Base-by-base conservation (phyloP, 2,113 vertebrate species). In the Ivindomyrus marchei region DNA sequence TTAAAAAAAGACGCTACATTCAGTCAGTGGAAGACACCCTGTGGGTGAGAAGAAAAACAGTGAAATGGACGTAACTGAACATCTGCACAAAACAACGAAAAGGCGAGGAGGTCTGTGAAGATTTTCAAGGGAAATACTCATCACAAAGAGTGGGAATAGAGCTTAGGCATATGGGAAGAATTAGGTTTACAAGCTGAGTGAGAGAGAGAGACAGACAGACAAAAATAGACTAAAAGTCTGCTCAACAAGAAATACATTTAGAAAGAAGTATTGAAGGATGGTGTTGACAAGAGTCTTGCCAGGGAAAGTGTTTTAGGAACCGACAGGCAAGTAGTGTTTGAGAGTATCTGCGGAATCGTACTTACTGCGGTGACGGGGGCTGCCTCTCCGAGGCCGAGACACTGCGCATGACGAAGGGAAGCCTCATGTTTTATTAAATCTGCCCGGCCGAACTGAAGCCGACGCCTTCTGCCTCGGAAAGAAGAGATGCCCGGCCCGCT, bases 361-460 rank as follows among this genome's bases (percentile, higher is more conserved):
- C 49, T 53, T 6, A 87, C 85, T 24, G 49, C 8, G 49, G 24
- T 8, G 49, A 19, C 84, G 9, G 84, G 47, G 31, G 19, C 77
- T 45, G 77, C 39, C 15, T 42, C 31, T 13, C 15, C 17, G 5
- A 15, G 62, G 27, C 36, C 6, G 8, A 21, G 24, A 13, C n/a
- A 53, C 27, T 87, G 85, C 85, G 47, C n/a, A n/a, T 87, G 85
- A 53, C 49, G 13, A 10, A 87, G 85, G 42, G 9, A 21, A 87
- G 50, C 47, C 27, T 87, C 50, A 87, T 56, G 85, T 53, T 53
- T 87, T 56, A 87, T 56, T 87, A 87, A 87, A 6, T 50, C 47
- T 3, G 27, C 17, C 31, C 13, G 4, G 49, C 50, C n/a, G 13
- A 39, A 2, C 0, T 19, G 49, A 56, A 50, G 85, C 27, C 1